Evolutionary conservation across 1,140 invertebrate genomes (phyloP).

Genomic region (Heliothis virescens): DNA sequence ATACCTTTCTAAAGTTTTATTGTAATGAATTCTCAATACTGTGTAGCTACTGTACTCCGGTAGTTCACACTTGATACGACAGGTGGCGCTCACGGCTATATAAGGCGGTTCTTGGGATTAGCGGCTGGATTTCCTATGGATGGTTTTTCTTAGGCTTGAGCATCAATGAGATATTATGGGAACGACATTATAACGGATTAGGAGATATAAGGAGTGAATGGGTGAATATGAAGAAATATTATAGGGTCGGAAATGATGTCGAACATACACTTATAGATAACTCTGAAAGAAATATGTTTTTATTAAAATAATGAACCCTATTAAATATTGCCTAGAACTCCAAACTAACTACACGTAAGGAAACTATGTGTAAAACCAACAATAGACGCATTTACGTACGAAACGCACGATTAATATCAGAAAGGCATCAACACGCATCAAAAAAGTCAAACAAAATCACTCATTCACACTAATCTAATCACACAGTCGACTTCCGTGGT

Average conservation of each 20-base stretch:
- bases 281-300: not conserved
- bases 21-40: conserved; percentile 29
- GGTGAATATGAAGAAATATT: too few species aligned
- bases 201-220: not conserved
- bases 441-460: conserved; percentile 58
- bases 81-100: conserved; percentile 26
- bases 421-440: conserved; percentile 49
- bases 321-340: too few species aligned
- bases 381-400: conserved; percentile 7
- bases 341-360: too few species aligned
- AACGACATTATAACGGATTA: conserved; percentile 5
- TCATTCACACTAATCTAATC: conserved; percentile 64
- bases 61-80: conserved; percentile 29
- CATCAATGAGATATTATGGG: conserved; percentile 27
- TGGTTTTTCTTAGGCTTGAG: conserved; percentile 2
- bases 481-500: conserved; percentile 55
- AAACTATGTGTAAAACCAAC: not conserved
- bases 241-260: too few species aligned
- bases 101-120: conserved; percentile 18
- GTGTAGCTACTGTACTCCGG: conserved; percentile 18
- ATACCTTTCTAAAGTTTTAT: conserved; percentile 17
- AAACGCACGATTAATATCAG: conserved; percentile 28
- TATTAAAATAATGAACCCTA: too few species aligned
- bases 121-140: conserved; percentile 25
- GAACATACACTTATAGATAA: not conserved